Evolutionary conservation across 2,888 invertebrate genomes (phyloP).

Genomic region (Syrista parreyssii): DNA sequence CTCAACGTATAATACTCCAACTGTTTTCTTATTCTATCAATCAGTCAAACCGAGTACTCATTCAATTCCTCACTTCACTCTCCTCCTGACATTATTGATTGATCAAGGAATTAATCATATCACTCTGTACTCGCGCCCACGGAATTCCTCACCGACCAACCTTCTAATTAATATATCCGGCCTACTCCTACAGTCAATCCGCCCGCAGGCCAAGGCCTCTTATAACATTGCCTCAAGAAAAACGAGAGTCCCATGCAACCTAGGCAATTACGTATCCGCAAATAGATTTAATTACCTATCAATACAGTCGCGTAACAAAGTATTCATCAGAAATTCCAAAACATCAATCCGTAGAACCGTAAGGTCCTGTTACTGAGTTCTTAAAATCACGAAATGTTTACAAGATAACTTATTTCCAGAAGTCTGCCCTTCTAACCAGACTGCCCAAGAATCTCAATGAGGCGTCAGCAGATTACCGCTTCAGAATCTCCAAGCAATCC

Average conservation of each 20-base stretch:
- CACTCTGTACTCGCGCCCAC: slow-evolving; percentile 33
- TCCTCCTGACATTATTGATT: neutral
- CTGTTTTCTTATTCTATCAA: neutral
- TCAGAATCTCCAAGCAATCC: slow-evolving; percentile 4
- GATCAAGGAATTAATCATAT: slow-evolving; percentile 31
- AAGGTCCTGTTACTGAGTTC: neutral
- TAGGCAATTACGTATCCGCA: neutral
- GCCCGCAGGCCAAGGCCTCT: neutral
- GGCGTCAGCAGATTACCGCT: slow-evolving; percentile 8
- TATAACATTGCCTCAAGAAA: neutral
- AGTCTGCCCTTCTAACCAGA: neutral
- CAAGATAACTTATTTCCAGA: neutral
- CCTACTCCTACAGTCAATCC: neutral
- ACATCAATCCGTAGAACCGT: neutral
- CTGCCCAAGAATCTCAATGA: slow-evolving; percentile 25
- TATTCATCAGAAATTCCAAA: neutral
- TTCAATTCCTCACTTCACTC: neutral
- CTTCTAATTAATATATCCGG: slow-evolving; percentile 36
- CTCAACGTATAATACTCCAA: neutral
- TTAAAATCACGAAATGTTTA: neutral
- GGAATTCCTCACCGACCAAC: slow-evolving; percentile 30
- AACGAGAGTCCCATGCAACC: neutral
- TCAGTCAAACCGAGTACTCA: neutral
- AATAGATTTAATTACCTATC: neutral
- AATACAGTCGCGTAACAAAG: too few relatives aligned